Base-by-base conservation (phyloP, 2,797 vertebrate genomes). In the Lepilemur septentrionalis region DNA sequence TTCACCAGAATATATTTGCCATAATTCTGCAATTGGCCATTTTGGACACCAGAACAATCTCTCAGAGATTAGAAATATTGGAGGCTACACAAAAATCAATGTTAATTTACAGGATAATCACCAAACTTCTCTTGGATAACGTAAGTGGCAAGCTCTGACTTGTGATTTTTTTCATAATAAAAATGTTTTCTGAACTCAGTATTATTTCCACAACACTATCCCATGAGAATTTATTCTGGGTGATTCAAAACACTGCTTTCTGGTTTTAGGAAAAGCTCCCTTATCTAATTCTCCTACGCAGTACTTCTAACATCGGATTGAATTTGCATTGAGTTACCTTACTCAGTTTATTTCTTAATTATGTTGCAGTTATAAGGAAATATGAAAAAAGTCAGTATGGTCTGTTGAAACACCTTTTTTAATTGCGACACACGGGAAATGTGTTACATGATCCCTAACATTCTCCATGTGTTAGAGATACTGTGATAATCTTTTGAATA, bases 51-150 rank as follows among this genome's bases (percentile, higher is more conserved):
- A 98, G 95, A 97, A 96, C 93, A 97, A 89, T 98, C 93, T 98
- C 81, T 97, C 92, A 88, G 79, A 90, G 69, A 96, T 65, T 97
- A 96, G 97, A 98, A 98, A 97, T 98, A 98, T 93, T 98, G 95
- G 88, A 55, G 91, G 97, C 95, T 96, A 94, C 95, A 96, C 93
- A 97, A 95, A 98, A 98, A 98, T 98, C 97, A 38, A 97, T 98
- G 93, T 94, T 98, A 79, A 98, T 98, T 98, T 98, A 97, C 95
- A 97, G 97, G 85, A 98, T 98, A 98, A 98, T 98, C 91, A 97
- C 97, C 93, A 98, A 97, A 98, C 95, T 96, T 98, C 93, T 96
- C 93, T 97, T 97, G 86, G 89, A 97, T 98, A 98, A 95, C 50
- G 17, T 96, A 98, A 98, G 81, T 98, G 93, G 94, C 93, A 97